Conservation (phyloP, 2,888 invertebrate species). For the Thysanoteuthis rhombus region DNA sequence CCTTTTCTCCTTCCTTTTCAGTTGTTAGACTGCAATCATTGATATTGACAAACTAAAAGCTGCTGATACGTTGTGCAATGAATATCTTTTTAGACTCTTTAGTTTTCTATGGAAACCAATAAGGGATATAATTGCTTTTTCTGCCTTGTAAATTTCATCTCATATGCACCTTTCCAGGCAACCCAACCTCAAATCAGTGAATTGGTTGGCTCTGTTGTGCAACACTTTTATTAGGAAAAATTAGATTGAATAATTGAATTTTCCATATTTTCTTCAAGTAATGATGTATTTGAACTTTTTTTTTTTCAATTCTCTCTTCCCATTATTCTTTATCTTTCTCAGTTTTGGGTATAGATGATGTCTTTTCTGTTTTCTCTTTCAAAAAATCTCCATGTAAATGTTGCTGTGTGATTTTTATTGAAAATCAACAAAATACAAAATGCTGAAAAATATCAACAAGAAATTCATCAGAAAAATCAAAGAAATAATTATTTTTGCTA, state of each 20-base stretch:
- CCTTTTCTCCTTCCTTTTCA: no score
- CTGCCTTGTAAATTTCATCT: background rate
- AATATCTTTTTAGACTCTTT: background rate
- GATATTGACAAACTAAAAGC: no score
- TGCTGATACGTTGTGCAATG: background rate
- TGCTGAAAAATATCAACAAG: background rate
- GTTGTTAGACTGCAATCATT: no score
- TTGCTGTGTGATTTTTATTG: background rate
- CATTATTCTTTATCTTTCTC: background rate
- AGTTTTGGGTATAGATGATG: background rate
- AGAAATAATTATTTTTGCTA: background rate
- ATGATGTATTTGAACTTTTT: background rate
- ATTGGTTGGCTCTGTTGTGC: background rate
- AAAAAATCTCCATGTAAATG: background rate
- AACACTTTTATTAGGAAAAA: background rate
- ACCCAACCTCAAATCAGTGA: background rate
- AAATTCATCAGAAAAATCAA: background rate
- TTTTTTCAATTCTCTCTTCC: background rate
- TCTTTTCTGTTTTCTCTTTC: background rate
- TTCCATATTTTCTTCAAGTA: background rate
- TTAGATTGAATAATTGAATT: background rate
- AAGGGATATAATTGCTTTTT: background rate
- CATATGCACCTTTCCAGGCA: background rate
- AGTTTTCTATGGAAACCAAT: background rate
- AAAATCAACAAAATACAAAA: background rate